Conservation (phyloP, 2,113 vertebrate species). For the Pachycephala philippinensis region DNA sequence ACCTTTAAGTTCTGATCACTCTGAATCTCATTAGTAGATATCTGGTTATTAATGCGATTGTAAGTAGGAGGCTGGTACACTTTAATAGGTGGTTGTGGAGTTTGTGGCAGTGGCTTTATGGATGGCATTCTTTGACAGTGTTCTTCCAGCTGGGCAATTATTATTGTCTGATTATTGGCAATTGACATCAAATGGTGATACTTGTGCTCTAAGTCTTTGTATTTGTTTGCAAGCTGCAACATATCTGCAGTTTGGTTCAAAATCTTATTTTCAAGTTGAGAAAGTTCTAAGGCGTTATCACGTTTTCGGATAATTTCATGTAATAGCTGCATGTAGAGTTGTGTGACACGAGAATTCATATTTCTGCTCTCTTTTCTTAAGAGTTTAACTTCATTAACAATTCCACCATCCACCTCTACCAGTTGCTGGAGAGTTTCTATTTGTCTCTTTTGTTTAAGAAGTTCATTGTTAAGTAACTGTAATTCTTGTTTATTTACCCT, state of each 20-base stretch:
- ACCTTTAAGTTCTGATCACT: constrained; percentile 92
- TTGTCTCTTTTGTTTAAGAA: constrained; percentile 97
- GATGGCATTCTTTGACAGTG: constrained; percentile 84
- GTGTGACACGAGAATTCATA: constrained; percentile 97
- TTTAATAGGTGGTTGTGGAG: constrained; percentile 75
- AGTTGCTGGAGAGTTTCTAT: constrained; percentile 95
- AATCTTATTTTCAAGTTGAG: constrained; percentile 94
- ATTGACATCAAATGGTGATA: constrained; percentile 91
- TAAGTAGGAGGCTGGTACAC: constrained; percentile 82
- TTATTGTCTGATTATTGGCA: constrained; percentile 90
- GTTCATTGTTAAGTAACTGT: constrained; percentile 90
- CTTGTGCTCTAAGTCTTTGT: constrained; percentile 96
- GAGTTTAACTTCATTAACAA: constrained; percentile 96
- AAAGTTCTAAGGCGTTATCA: constrained; percentile 93
- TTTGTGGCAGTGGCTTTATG: constrained; percentile 64
- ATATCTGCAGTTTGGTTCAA: constrained; percentile 96
- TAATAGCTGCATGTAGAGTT: constrained; percentile 97
- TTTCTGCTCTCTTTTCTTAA: constrained; percentile 96
- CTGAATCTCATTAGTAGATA: constrained; percentile 96
- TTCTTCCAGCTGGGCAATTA: constrained; percentile 90
- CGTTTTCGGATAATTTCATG: constrained; percentile 98
- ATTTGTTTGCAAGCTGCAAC: constrained; percentile 90
- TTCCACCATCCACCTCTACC: constrained; percentile 95
- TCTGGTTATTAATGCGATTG: constrained; percentile 86
- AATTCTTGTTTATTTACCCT: constrained; percentile 93